Evolutionary conservation across 2,113 vertebrate genomes (phyloP), one percentile per base, ranked within the genome.

Genomic region (Oryzias celebensis): DNA sequence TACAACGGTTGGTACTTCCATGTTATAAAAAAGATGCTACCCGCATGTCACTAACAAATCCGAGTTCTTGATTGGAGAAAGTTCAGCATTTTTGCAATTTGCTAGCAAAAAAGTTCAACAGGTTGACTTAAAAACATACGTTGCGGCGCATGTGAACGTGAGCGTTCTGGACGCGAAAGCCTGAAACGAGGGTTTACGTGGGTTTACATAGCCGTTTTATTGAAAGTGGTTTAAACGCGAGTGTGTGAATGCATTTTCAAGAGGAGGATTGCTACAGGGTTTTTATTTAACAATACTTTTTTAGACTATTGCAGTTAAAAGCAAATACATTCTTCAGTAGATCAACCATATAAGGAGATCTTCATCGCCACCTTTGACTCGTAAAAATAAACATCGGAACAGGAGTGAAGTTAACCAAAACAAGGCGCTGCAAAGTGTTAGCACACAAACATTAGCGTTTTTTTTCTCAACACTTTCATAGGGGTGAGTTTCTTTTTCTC

Each of bases 311-410:
- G 1, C 58, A 56, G n/a, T 76, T 71, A 66, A 85, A 82, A 81
- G 60, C 52, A 56, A 62, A 65, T 74, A 77, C 52, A 87, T 82
- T 80, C 79, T 69, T 83, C 62, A 85, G 72, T 80, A 73, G 86
- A 89, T 89, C 89, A 87, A 70, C 62, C 62, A 31, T 61, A 80
- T 83, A 76, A 62, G 75, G 87, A 36, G 31, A 87, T 91, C 90
- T 88, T 68, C 43, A 68, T 68, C 64, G 14, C 54, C 60, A 56
- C 60, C 60, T 53, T 51, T 51, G 36, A 71, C 73, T 71, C 58
- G 66, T 50, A 63, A 63, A 72, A 84, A 4, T 22, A 79, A 81
- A 73, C 45, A 83, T 65, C 3, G 8, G 31, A 36, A 36, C 8
- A 36, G 31, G 31, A 36, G 8, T 8, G 26, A 4, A 28, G 7